Evolutionary conservation across 2,797 vertebrate species (phyloP), one percentile per base, ranked within the genome.

Genomic region (Phylloscopus collybita): DNA sequence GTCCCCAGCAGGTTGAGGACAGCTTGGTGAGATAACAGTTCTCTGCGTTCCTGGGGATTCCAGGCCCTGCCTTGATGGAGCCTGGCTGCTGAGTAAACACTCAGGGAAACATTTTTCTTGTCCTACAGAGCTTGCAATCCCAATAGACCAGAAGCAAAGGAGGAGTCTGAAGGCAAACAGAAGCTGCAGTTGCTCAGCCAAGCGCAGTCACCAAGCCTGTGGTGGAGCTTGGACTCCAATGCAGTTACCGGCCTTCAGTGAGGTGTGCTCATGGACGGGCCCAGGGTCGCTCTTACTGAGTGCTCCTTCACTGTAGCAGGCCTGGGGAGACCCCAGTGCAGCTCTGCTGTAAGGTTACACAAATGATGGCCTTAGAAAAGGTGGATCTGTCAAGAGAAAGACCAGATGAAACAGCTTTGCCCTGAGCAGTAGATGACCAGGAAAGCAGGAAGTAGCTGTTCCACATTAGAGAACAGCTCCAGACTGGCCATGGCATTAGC

Each of bases 1-100:
- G 8, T 84, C 83, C 87, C 9, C 13, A 85, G 57, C 76, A 96
- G 90, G 92, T 45, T 95, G 95, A 88, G 82, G 94, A 96, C 94
- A 96, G 91, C 70, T 71, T 10, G 78, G 90, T 81, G 74, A 93
- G 95, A 92, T 95, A 96, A 92, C 64, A 50, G 57, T 13, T 50
- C 91, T 67, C 80, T 88, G 69, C 8, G 0, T 47, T 80, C 30
- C 51, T 81, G 90, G 90, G 89, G 76, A 67, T 91, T 27, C 49
- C 67, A 76, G 80, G 53, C 80, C 73, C 67, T 64, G 85, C 92
- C 74, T 61, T 5, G 0, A n/a, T 36, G 20, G 53, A 53, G 67
- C 42, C 88, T 82, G 80, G 45, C 80, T 89, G 84, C 67, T 80
- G 82, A 76, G 60, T 44, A 94, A 94, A 94, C 85, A 88, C 27